A percentile compares a stretch with the other conserved stretches of the same genome.
These are phyloP conservation scores for Sardina pilchardus DNA, from an alignment of 2,113 vertebrate genomes.

Conservation along the genomic window DNA sequence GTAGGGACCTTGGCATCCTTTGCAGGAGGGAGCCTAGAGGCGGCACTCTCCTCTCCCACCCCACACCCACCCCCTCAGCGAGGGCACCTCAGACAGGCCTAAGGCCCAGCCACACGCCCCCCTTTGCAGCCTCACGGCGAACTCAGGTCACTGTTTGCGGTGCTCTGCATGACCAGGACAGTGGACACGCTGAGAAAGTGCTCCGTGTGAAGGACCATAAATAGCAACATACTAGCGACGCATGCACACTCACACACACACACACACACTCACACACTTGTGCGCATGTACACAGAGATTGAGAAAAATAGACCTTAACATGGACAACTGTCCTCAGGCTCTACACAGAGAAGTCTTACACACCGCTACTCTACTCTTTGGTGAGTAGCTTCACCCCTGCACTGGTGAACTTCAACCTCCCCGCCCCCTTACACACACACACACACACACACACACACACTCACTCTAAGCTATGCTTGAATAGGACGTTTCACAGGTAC, in stretches of 20 bases:
- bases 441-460: neutral
- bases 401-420: neutral
- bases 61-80: neutral
- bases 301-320: neutral
- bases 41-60: too few species aligned
- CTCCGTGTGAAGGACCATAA: neutral
- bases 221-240: neutral
- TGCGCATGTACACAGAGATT: neutral
- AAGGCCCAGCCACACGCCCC: neutral
- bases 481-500: neutral
- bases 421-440: neutral
- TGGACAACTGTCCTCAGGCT: neutral
- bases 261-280: neutral
- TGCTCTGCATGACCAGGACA: neutral
- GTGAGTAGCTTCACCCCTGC: neutral
- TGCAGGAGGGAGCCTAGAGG: neutral
- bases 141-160: neutral
- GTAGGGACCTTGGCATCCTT: neutral
- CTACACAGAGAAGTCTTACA: neutral
- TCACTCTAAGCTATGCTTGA: neutral
- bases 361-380: neutral
- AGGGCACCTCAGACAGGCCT: neutral
- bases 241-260: neutral
- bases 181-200: neutral
- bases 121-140: neutral